Percentiles rank a stretch among this genome's conserved stretches.
Conservation (phyloP, 2,113 vertebrate genomes). For the Symphodus melops region DNA sequence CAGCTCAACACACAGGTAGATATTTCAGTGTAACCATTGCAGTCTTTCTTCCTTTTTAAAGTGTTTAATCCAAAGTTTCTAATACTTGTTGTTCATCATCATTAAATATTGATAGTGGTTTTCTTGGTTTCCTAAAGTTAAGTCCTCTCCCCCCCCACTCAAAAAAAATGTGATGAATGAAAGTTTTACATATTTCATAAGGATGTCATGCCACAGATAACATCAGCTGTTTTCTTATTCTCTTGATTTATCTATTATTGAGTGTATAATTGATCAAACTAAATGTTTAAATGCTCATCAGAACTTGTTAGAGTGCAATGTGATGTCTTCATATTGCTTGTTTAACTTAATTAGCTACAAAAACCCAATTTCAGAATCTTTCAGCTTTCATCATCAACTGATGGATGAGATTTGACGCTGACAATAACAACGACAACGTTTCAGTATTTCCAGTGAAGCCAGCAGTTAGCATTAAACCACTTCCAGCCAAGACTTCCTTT, state of each 20-base stretch:
- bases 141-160: background rate
- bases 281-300: background rate
- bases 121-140: background rate
- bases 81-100: background rate
- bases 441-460: too few species aligned
- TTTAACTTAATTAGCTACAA: background rate
- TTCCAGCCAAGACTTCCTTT: too few species aligned
- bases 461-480: too few species aligned
- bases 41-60: background rate
- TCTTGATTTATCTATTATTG: background rate
- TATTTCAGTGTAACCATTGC: slow-evolving; percentile 43
- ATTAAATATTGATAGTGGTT: background rate
- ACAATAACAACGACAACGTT: too few species aligned
- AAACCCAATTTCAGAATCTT: too few species aligned
- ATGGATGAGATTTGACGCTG: too few species aligned
- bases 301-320: background rate
- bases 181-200: background rate
- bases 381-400: too few species aligned
- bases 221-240: background rate
- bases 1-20: slow-evolving; percentile 39
- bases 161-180: background rate
- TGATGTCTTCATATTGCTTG: background rate
- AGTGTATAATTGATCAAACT: background rate
- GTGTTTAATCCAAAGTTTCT: background rate
- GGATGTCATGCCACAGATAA: background rate